Percentiles rank a stretch among this genome's conserved stretches.
Evolutionary conservation across 2,888 invertebrate species (phyloP).

Genomic region (Drosophila nr. fundita): DNA sequence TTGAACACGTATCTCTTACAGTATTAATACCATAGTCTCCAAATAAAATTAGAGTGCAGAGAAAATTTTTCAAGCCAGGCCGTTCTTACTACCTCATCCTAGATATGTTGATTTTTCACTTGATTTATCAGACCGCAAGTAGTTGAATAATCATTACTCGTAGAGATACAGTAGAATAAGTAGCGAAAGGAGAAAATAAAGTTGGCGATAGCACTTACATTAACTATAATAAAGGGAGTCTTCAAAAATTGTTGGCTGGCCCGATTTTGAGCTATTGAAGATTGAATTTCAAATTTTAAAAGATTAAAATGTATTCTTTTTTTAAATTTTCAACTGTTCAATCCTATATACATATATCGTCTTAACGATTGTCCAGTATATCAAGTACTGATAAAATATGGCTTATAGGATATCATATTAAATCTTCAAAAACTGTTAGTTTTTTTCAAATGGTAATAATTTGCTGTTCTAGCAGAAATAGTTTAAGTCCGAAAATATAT

Average conservation of each 20-base stretch:
- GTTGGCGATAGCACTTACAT: neutral
- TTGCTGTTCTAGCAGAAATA: neutral
- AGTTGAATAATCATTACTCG: neutral
- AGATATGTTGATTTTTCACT: neutral
- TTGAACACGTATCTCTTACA: neutral
- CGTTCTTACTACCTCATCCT: neutral
- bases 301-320: neutral
- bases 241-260: neutral
- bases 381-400: neutral
- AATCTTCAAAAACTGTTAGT: neutral
- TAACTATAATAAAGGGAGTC: neutral
- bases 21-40: neutral
- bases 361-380: neutral
- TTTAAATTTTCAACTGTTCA: neutral
- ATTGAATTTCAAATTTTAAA: neutral
- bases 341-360: too few relatives aligned
- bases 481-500: neutral
- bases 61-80: neutral
- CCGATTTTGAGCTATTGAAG: neutral
- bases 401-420: neutral
- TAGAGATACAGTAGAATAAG: neutral
- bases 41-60: neutral
- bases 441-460: neutral
- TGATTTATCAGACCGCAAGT: neutral
- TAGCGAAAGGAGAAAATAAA: neutral